Percentiles rank a stretch among this genome's conserved stretches.
These are phyloP conservation scores for Rhegmatorhina hoffmannsi DNA, from an alignment of 2,113 vertebrate genomes.

Conservation along the genomic window DNA sequence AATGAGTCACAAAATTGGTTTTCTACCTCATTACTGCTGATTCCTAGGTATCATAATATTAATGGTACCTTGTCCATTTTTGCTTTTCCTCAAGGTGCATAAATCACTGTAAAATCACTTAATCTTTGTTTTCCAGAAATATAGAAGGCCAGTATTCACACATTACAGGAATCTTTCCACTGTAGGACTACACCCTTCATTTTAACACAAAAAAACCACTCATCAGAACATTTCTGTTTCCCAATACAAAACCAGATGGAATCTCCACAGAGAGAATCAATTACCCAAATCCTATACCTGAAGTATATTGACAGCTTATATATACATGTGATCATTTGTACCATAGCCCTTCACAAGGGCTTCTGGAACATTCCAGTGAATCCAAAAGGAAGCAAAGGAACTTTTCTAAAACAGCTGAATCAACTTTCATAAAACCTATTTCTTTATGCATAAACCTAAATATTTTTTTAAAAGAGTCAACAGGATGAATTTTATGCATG, in stretches of 20 bases:
- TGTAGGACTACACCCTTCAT: not conserved
- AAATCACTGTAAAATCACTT: not conserved
- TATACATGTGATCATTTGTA: fast-evolving
- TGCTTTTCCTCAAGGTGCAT: not conserved
- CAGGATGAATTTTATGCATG: fast-evolving
- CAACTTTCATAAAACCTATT: not conserved
- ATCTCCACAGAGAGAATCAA: not conserved
- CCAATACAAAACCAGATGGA: not conserved
- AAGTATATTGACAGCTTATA: not conserved
- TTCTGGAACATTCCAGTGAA: not conserved
- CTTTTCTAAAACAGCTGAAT: not conserved
- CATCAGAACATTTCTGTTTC: not conserved
- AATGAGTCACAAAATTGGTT: not conserved
- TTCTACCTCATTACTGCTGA: not conserved
- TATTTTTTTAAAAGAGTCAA: not conserved
- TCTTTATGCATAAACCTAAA: not conserved
- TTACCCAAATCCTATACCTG: not conserved
- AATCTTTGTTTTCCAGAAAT: not conserved
- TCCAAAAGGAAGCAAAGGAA: not conserved
- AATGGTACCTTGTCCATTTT: not conserved
- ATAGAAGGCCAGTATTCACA: not conserved
- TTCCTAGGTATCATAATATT: not conserved
- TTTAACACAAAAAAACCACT: not conserved
- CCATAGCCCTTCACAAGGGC: not conserved
- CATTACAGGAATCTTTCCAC: not conserved